Percentiles rank a stretch among this genome's conserved stretches.
Evolutionary conservation across 2,797 vertebrate species (phyloP).

Genomic region (Zalophus californianus): DNA sequence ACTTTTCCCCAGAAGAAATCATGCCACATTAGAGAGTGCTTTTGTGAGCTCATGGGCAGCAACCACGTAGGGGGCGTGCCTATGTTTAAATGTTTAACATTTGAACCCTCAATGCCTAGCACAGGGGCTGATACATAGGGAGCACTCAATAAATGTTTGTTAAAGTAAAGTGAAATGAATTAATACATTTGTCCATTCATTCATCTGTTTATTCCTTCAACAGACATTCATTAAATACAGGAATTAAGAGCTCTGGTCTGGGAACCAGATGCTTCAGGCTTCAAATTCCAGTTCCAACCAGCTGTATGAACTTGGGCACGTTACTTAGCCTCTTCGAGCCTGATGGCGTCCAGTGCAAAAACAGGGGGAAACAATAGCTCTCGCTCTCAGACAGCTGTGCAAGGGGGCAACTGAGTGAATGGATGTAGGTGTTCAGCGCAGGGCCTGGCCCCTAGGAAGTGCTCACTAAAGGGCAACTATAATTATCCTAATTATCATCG

Average conservation of each 20-base stretch:
- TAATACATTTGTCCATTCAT: slow-evolving; percentile 69
- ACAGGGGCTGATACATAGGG: slow-evolving; percentile 31
- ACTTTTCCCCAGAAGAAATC: slow-evolving; percentile 60
- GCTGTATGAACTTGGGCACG: slow-evolving; percentile 44
- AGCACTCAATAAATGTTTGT: slow-evolving; percentile 61
- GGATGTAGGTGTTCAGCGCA: not conserved
- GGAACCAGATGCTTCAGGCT: slow-evolving; percentile 60
- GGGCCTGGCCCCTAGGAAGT: not conserved
- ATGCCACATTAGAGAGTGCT: slow-evolving; percentile 41
- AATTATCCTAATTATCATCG: not conserved
- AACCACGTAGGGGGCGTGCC: not conserved
- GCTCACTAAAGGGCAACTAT: slow-evolving; percentile 29
- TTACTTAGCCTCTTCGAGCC: slow-evolving; percentile 43
- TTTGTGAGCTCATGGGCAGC: slow-evolving; percentile 40
- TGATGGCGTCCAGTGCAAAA: not conserved
- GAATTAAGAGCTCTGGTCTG: slow-evolving; percentile 63
- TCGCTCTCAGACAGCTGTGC: not conserved
- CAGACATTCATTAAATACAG: slow-evolving; percentile 71
- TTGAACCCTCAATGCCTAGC: slow-evolving; percentile 50
- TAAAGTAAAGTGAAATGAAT: slow-evolving; percentile 65
- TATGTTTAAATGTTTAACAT: slow-evolving; percentile 51
- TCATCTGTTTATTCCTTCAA: slow-evolving; percentile 73
- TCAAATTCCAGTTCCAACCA: slow-evolving; percentile 57
- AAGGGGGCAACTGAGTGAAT: slow-evolving; percentile 26
- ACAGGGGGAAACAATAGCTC: not conserved